These are phyloP conservation scores for Strigamia transsilvanica DNA, from an alignment of 2,888 invertebrate species.

Conservation along the genomic window DNA sequence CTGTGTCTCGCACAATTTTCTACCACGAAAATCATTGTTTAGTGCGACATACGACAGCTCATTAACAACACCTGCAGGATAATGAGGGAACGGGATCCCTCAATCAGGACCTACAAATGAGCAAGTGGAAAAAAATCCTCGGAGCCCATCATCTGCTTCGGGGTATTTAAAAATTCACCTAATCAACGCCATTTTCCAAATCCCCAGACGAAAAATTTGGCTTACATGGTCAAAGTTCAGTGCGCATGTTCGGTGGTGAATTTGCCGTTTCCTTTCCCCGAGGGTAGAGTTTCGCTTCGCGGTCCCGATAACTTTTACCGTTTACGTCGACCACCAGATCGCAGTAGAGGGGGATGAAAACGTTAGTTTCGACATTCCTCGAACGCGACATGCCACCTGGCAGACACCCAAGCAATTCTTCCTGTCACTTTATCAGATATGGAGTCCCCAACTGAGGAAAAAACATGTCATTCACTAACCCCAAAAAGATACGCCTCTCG, in stretches of 20 bases:
- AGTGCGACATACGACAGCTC: not conserved
- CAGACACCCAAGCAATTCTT: constrained; percentile 48
- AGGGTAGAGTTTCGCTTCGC: constrained; percentile 28
- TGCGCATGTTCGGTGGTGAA: constrained; percentile 37
- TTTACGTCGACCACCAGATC: constrained; percentile 22
- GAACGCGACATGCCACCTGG: constrained; percentile 40
- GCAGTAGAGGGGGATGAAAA: constrained; percentile 11
- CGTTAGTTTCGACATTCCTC: not conserved
- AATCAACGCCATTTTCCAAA: constrained; percentile 5
- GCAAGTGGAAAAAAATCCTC: not conserved
- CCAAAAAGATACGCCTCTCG: constrained; percentile 43
- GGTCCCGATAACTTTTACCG: constrained; percentile 36
- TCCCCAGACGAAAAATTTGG: constrained; percentile 20
- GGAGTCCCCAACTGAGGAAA: constrained; percentile 7
- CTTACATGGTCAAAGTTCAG: constrained; percentile 9
- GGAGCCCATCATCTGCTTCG: not conserved
- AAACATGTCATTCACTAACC: constrained; percentile 32
- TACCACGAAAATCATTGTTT: not conserved
- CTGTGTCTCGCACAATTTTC: not conserved
- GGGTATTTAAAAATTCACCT: not conserved
- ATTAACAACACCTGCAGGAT: not conserved
- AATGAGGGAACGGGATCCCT: not conserved
- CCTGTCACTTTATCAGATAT: constrained; percentile 42
- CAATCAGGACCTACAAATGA: constrained; percentile 43
- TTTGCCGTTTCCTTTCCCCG: constrained; percentile 32